These are phyloP conservation scores for Nasua narica DNA, from an alignment of 2,797 vertebrate genomes.

Conservation along the genomic window DNA sequence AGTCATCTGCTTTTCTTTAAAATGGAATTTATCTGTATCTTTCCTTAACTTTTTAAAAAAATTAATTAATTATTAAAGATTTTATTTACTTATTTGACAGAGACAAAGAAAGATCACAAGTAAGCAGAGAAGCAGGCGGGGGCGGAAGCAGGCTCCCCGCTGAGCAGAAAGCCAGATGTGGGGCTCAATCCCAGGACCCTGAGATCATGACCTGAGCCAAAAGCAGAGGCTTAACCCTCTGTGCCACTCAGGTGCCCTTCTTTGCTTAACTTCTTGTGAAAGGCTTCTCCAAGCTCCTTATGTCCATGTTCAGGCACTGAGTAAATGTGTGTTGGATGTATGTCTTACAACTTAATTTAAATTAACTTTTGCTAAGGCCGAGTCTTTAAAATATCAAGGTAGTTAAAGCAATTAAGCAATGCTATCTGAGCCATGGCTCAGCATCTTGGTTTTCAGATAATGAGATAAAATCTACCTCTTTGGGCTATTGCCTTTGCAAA, in stretches of 20 bases:
- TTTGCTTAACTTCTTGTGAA: conserved; percentile 49
- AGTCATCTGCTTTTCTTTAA: conserved; percentile 57
- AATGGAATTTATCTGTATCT: conserved; percentile 21
- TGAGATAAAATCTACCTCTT: conserved; percentile 69
- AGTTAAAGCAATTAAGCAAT: conserved; percentile 54
- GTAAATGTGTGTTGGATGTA: not conserved
- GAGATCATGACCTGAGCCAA: too few relatives aligned
- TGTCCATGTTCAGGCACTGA: not conserved
- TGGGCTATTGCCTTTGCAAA: conserved; percentile 51
- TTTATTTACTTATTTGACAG: too few relatives aligned
- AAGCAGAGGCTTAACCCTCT: too few relatives aligned
- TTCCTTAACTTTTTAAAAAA: not conserved
- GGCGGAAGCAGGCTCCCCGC: too few relatives aligned
- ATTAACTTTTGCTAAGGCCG: conserved; percentile 29
- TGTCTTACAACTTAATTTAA: conserved; percentile 30
- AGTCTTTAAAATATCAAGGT: conserved; percentile 37
- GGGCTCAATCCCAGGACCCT: too few relatives aligned
- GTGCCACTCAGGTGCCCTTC: not conserved
- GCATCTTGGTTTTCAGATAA: conserved; percentile 50
- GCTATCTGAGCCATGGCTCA: conserved; percentile 34
- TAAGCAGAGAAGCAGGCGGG: too few relatives aligned
- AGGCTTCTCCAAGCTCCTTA: not conserved
- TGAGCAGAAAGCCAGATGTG: too few relatives aligned
- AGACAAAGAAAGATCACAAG: too few relatives aligned
- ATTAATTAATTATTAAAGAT: too few relatives aligned